These are phyloP conservation scores for Sarcophaga carnaria DNA, from an alignment of 2,888 invertebrate genomes.

Conservation along the genomic window DNA sequence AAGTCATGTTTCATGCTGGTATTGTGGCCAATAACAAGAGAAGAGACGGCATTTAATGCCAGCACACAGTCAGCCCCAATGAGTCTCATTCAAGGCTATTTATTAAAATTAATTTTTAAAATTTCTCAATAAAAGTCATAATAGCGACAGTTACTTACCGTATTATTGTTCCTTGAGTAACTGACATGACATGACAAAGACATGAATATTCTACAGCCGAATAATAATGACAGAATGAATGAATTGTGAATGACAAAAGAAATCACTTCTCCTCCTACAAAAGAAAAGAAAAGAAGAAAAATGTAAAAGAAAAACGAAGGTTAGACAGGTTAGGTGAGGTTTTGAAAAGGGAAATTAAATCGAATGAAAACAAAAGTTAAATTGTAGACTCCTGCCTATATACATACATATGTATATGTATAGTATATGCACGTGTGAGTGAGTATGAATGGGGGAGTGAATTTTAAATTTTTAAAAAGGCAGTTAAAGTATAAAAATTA, in stretches of 20 bases:
- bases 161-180: neutral
- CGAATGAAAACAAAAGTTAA: neutral
- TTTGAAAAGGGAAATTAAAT: neutral
- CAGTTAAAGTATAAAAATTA: neutral
- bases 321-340: too few relatives aligned
- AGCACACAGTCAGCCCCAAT: slow-evolving; percentile 2
- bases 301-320: neutral
- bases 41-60: neutral
- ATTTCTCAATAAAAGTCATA: neutral
- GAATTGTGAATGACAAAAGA: slow-evolving; percentile 7
- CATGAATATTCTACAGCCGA: neutral
- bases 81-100: slow-evolving; percentile 5
- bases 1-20: slow-evolving; percentile 23
- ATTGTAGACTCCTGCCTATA: too few relatives aligned
- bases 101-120: slow-evolving; percentile 10
- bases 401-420: too few relatives aligned
- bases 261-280: neutral
- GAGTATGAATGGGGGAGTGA: neutral
- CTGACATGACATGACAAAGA: slow-evolving; percentile 38
- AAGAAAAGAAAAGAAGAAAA: neutral
- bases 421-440: too few relatives aligned
- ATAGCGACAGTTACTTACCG: neutral
- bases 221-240: slow-evolving; percentile 25
- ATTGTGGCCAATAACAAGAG: neutral
- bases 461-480: neutral